phyloP scores from a whole-genome alignment of 1,140 invertebrate species.

The Zaprionus ornatus region DNA sequence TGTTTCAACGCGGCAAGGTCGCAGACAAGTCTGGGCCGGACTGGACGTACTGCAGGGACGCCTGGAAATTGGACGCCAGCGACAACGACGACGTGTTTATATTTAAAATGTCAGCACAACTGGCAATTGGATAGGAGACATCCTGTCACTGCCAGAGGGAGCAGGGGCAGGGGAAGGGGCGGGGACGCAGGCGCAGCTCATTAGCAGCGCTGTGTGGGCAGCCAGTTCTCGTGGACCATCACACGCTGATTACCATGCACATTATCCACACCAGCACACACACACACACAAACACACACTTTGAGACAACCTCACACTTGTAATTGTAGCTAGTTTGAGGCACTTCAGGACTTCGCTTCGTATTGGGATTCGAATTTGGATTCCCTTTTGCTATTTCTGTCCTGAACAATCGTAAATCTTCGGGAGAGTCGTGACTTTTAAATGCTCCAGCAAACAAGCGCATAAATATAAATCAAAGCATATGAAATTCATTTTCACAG shows the following conservation, averaged over 20 bases:
- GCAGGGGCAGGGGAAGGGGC: not conserved
- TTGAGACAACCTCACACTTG: not conserved
- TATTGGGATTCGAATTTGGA: not conserved
- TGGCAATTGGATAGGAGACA: constrained; percentile 65
- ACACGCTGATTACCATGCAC: constrained; percentile 61
- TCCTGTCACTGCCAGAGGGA: constrained; percentile 46
- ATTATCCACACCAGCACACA: constrained; percentile 33
- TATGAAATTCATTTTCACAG: constrained; percentile 63
- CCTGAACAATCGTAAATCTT: constrained; percentile 54
- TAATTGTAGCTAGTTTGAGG: constrained; percentile 34
- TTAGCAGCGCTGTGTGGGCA: constrained; percentile 62
- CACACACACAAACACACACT: constrained; percentile 11
- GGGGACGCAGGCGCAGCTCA: constrained; percentile 42
- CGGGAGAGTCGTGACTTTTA: constrained; percentile 36
- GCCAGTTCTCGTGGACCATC: constrained; percentile 50
- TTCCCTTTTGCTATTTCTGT: constrained; percentile 7
- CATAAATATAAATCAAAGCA: constrained; percentile 65
- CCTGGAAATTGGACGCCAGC: constrained; percentile 65
- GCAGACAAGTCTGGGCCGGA: constrained; percentile 39
- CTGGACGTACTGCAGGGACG: constrained; percentile 27
- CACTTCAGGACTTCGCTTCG: constrained; percentile 23
- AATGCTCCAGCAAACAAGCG: constrained; percentile 42
- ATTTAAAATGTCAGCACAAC: constrained; percentile 72
- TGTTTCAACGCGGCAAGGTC: constrained; percentile 65
- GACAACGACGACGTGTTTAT: constrained; percentile 62